Evolutionary conservation across 2,113 vertebrate species (phyloP).

Genomic region (Mormoops blainvillei): DNA sequence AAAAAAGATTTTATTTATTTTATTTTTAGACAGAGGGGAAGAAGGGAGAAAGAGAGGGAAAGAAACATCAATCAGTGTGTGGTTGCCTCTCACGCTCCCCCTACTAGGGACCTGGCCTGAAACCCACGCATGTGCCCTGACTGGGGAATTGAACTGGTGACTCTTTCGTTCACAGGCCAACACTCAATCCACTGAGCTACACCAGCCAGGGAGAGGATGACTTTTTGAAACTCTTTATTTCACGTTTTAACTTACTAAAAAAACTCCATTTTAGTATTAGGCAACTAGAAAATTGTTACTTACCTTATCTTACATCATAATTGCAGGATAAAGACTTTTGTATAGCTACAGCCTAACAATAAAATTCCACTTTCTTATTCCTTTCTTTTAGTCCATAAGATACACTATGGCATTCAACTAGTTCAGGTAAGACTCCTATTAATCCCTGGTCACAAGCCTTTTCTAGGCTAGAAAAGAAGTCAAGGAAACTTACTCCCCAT

Average conservation of each 20-base stretch:
- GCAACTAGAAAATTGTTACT: background rate
- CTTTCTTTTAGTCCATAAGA: background rate
- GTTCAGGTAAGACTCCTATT: background rate
- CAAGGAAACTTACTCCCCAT: background rate
- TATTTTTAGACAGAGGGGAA: too few species aligned
- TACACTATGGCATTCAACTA: background rate
- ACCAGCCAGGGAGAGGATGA: too few species aligned
- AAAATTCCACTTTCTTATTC: background rate
- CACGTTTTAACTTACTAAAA: constrained; percentile 34
- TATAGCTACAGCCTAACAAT: background rate
- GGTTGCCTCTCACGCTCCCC: too few species aligned
- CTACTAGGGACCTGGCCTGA: too few species aligned
- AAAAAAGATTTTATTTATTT: too few species aligned
- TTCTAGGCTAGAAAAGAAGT: background rate
- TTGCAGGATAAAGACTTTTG: background rate
- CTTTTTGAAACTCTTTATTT: background rate
- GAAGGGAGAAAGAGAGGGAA: too few species aligned
- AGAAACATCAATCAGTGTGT: too few species aligned
- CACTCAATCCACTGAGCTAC: too few species aligned
- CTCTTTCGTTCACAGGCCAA: too few species aligned
- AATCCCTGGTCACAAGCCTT: background rate
- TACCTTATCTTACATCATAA: background rate
- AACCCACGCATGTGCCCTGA: too few species aligned
- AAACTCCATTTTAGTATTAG: background rate
- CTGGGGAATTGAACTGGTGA: too few species aligned